Evolutionary conservation across 2,113 vertebrate genomes (phyloP), one percentile per base, ranked within the genome.

Genomic region (Rhinolophus sinicus): DNA sequence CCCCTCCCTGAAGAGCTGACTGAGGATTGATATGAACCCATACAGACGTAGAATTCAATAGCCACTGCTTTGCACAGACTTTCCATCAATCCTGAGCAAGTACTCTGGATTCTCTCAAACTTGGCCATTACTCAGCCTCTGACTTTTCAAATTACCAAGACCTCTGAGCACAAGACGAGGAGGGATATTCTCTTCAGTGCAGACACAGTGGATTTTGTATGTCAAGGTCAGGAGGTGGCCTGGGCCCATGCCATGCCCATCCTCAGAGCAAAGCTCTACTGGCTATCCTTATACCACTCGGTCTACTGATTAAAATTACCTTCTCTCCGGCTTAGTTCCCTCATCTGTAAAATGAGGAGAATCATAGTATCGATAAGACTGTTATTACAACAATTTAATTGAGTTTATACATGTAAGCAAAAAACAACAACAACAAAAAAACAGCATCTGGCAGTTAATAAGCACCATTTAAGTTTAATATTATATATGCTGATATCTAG

Each of bases 1-100:
- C 18, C 19, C 22, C 56, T 47, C 58, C 76, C 83, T 82, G 54
- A 88, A 97, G 83, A 93, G 30, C 56, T 89, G 64, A 65, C 88
- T 83, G 33, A 78, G 73, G 77, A 88, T 70, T 95, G 67, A 92
- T 91, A 90, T 15, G 47, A 88, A 80, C 47, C 38, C 60, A 78
- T 62, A 16, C 72, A 90, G 77, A 97, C 95, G 65, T 60, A 77
- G 56, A 94, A 89, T 78, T 75, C 38, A 84, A 28, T 67, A 94
- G 44, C 60, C 60, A 76, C 64, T 72, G 15, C 65, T 69, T 83
- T 88, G 10, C 40, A 21, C 3, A 78, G 85, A 81, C 69, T 85
- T 72, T 73, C 14, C 44, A 3, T 92, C 52, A 76, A 1, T 75
- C 72, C 70, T 80, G 64, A 95, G 72, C 50, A 88, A 56, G 40